Percentiles rank a stretch among this genome's conserved stretches.
Evolutionary conservation across 2,113 vertebrate genomes (phyloP).

Genomic region (Pogonocichla stellata): DNA sequence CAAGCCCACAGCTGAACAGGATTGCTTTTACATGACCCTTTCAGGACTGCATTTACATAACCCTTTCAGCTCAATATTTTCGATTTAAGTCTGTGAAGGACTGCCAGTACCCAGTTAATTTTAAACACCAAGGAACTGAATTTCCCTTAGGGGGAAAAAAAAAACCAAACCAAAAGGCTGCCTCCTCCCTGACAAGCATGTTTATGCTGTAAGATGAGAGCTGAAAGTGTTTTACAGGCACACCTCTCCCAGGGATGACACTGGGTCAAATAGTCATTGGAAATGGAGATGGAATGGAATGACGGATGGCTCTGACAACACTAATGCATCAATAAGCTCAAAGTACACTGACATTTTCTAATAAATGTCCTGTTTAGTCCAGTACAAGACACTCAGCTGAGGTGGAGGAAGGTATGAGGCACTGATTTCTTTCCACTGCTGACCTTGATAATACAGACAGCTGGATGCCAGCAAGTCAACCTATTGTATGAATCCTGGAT

Average conservation of each 20-base stretch:
- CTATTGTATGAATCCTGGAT: not conserved
- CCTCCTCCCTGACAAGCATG: not conserved
- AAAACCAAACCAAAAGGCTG: not conserved
- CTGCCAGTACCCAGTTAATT: not conserved
- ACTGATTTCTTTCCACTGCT: not conserved
- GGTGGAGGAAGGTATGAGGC: not conserved
- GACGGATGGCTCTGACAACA: conserved; percentile 59
- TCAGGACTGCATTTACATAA: conserved; percentile 52
- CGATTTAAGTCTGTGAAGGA: not conserved
- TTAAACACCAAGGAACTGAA: not conserved
- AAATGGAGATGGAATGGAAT: conserved; percentile 40
- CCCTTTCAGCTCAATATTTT: conserved; percentile 68
- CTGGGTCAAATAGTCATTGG: conserved; percentile 41
- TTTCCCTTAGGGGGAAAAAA: not conserved
- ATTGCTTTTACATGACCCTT: conserved; percentile 57
- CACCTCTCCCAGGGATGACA: conserved; percentile 55
- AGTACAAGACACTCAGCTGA: conserved; percentile 34
- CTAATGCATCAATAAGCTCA: not conserved
- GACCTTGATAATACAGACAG: not conserved
- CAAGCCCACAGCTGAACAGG: conserved; percentile 37
- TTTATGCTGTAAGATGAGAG: conserved; percentile 60
- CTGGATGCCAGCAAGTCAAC: not conserved
- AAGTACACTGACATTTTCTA: conserved; percentile 37
- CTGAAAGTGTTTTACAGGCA: conserved; percentile 80
- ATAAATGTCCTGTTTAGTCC: conserved; percentile 65